phyloP scores from a whole-genome alignment of 2,797 vertebrate species.

The Brotula barbata region DNA sequence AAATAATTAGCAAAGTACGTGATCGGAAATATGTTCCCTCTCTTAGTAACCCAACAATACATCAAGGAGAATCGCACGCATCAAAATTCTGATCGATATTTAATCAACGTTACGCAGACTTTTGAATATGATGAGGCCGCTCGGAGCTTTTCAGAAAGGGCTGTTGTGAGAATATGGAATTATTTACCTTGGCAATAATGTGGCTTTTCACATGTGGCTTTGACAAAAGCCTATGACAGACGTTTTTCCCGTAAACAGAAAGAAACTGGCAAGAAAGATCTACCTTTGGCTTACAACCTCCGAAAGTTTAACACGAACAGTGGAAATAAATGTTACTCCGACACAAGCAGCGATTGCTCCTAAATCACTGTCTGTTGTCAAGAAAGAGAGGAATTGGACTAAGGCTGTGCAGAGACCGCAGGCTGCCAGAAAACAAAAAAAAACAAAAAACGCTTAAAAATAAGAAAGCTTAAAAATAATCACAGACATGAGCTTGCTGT shows the following conservation, averaged over 20 bases:
- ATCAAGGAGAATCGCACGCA: conserved; percentile 11
- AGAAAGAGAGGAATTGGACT: conserved; percentile 24
- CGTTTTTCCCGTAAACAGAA: conserved; percentile 45
- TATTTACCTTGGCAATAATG: conserved; percentile 39
- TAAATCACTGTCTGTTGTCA: conserved; percentile 34
- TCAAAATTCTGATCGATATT: conserved; percentile 5
- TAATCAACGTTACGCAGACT: no score
- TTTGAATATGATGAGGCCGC: conserved; percentile 4
- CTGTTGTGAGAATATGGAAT: conserved; percentile 25
- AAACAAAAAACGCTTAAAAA: conserved; percentile 44
- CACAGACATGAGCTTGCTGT: conserved; percentile 73
- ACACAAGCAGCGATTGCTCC: conserved; percentile 17
- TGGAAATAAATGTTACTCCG: conserved; percentile 32
- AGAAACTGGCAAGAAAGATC: conserved; percentile 24
- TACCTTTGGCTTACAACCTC: conserved; percentile 31
- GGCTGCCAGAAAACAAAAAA: conserved; percentile 60
- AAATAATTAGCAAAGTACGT: conserved; percentile 39
- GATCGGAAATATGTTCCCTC: neutral
- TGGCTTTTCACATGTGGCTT: conserved; percentile 53
- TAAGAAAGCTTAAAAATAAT: conserved; percentile 75
- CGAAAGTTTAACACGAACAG: conserved; percentile 40
- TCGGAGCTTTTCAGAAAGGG: neutral
- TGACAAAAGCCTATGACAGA: conserved; percentile 32
- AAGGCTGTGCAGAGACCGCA: conserved; percentile 55
- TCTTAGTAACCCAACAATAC: no score